Evolutionary conservation across 2,113 vertebrate genomes (phyloP), one percentile per base, ranked within the genome.

Genomic region (Cyphomyrus plagiostoma): DNA sequence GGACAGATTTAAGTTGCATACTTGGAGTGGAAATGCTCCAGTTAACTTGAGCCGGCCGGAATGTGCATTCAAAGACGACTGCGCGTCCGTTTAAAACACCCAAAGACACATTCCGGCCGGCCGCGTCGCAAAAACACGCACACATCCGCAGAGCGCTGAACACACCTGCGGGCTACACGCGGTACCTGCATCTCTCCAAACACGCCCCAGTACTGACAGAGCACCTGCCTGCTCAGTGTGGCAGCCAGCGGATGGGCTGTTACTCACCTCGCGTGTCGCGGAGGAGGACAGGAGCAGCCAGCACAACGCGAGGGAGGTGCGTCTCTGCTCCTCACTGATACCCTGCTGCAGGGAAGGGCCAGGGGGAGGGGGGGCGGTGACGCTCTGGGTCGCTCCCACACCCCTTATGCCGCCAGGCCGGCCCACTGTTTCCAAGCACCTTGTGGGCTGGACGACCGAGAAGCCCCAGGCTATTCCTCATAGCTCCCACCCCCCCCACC

Each of bases 381-480:
- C 83, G 2, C 23, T 91, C 93, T 91, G 93, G 93, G 94, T 93
- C 93, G 94, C 92, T 92, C 89, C 17, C 74, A 17, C 74, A 19
- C 15, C 35, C 74, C 35, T 19, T 7, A 15, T 80, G 4, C 35
- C 74, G 30, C 74, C 15, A 80, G 74, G 89, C 89, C 90, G 92
- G 93, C 91, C 91, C 93, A 93, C 94, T 91, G 90, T 88, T 58
- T 53, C 89, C 17, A 91, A 93, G 94, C 94, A 94, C 95, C 93
- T 94, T 92, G 89, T 92, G 93, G 93, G 92, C 91, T 92, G 92
- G 91, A 93, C 92, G 93, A 80, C 93, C 90, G 93, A 77, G 26
- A 77, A 94, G 92, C 91, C 92, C 84, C 90, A 1, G 86, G 90
- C 91, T 91, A 88, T 42, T 49, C 6, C 86, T 83, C 52, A 74